Evolutionary conservation across 2,113 vertebrate genomes (phyloP).

Genomic region (Sylvilagus bachmani): DNA sequence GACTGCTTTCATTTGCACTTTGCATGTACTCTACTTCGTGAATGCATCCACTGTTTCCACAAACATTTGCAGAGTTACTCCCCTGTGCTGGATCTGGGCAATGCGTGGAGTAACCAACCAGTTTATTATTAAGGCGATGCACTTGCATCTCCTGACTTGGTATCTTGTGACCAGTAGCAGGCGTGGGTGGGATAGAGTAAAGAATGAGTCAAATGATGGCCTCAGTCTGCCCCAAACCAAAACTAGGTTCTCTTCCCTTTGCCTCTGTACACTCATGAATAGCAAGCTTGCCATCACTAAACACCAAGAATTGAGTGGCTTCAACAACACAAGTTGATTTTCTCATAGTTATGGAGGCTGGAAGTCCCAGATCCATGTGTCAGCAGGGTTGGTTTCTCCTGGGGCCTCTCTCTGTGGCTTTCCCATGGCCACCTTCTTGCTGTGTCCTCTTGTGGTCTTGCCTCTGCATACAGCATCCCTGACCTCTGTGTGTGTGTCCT

Average conservation of each 20-base stretch:
- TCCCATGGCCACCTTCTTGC: neutral
- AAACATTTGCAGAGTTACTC: slow-evolving; percentile 61
- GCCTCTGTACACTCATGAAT: neutral
- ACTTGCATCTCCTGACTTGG: neutral
- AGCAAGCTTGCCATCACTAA: neutral
- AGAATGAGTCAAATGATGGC: neutral
- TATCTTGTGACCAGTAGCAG: neutral
- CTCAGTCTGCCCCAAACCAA: neutral
- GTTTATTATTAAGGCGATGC: slow-evolving; percentile 32
- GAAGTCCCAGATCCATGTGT: neutral
- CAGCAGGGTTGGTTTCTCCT: neutral
- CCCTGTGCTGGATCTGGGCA: neutral
- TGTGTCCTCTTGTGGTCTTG: neutral
- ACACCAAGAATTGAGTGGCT: neutral
- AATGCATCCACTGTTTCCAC: slow-evolving; percentile 41
- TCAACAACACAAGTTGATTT: neutral
- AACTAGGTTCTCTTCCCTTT: neutral
- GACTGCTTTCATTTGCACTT: neutral
- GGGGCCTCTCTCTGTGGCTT: neutral
- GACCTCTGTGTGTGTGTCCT: too few relatives aligned
- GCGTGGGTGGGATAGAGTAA: neutral
- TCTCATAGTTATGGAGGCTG: neutral
- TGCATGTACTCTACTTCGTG: slow-evolving; percentile 31
- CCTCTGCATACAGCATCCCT: neutral
- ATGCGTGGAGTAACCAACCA: neutral